Evolutionary conservation across 2,113 vertebrate genomes (phyloP), one percentile per base, ranked within the genome.

Genomic region (Chlamydotis undulata): DNA sequence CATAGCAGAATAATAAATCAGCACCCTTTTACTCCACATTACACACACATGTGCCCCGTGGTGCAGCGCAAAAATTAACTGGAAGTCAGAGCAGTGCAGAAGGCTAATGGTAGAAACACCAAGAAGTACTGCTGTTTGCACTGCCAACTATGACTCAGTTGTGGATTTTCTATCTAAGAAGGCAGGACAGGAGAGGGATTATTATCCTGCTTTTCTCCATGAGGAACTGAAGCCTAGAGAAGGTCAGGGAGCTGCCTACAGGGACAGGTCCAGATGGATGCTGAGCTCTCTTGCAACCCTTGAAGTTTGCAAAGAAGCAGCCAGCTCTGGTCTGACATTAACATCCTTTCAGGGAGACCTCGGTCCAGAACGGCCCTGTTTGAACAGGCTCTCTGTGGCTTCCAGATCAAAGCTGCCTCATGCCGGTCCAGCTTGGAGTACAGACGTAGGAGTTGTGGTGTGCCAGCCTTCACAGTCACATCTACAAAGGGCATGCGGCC

Each of bases 201-300:
- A 89, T 73, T 70, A 33, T 78, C 29, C 83, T 24, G 56, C 45
- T 94, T 69, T 81, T 93, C 76, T 87, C 41, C 86, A 79, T 4
- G 23, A 86, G 61, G 57, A 41, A 28, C 53, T 43, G 80, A 81
- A 93, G 67, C 39, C 73, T 87, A 7, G 65, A 95, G 95, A 92
- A 96, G 89, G 94, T 97, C 94, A 96, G 57, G 24, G 65, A 84
- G 23, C 50, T 92, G 69, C 53, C 89, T 69, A 25, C 28, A 79
- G 73, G 67, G 88, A 92, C 17, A 14, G 10, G 41, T 18, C 94
- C 89, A 95, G 92, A 94, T 82, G 95, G 86, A 84, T 69, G 89
- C 28, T 73, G 86, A 94, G 89, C 65, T 65, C 22, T 87, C 59
- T 31, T 25, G 5, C 45, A 87, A 31, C 16, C 60, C 73, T 84